phyloP scores from a whole-genome alignment of 2,113 vertebrate genomes.

The Leptobrachium leishanense region DNA sequence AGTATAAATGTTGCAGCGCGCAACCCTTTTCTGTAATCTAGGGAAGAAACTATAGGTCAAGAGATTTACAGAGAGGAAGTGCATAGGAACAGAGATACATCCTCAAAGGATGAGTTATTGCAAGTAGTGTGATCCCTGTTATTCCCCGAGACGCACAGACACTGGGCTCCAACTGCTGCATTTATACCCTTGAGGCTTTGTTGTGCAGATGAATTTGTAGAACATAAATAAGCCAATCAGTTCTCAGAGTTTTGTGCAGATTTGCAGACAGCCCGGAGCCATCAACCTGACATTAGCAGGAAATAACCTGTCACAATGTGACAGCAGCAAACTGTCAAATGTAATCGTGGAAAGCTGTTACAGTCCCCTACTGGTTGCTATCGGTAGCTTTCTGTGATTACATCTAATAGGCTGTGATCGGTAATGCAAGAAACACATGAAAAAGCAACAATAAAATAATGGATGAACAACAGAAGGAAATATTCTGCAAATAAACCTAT shows the following conservation, averaged over 20 bases:
- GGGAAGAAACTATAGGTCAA: neutral
- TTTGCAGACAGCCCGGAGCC: neutral
- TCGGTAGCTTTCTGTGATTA: neutral
- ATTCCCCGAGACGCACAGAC: neutral
- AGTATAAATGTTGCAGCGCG: too few species aligned
- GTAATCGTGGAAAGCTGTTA: neutral
- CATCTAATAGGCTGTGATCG: too few species aligned
- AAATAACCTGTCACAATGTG: conserved; percentile 1
- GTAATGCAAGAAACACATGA: too few species aligned
- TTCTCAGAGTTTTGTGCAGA: neutral
- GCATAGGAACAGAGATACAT: neutral
- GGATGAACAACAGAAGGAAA: too few species aligned
- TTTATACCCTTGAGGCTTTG: neutral
- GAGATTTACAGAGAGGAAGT: neutral
- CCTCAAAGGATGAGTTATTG: neutral
- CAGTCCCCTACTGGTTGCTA: neutral
- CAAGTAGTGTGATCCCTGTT: neutral
- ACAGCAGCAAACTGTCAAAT: neutral
- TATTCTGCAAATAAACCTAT: too few species aligned
- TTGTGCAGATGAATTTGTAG: neutral
- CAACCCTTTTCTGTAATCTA: too few species aligned
- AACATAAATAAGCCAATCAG: conserved; percentile 1
- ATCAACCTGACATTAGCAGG: conserved; percentile 2
- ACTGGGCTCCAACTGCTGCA: neutral
- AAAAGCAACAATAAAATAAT: too few species aligned